phyloP scores from a whole-genome alignment of 1,140 invertebrate species.

The Streblospio benedicti region DNA sequence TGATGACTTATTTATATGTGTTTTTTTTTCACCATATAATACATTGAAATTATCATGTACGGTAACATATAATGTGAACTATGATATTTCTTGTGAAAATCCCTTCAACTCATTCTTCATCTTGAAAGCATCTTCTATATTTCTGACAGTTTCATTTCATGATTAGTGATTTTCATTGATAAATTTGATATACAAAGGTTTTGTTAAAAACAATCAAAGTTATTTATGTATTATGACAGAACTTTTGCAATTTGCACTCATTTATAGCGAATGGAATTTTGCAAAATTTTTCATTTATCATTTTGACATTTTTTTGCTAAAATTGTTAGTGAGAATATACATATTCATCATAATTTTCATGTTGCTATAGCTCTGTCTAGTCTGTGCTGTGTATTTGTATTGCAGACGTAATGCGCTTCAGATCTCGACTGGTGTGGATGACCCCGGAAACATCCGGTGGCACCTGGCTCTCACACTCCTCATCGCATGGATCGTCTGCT shows the following conservation, averaged over 20 bases:
- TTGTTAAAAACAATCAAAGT: too few species aligned
- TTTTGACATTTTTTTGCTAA: not conserved
- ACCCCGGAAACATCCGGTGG: slow-evolving; percentile 78
- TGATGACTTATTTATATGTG: too few species aligned
- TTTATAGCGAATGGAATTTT: not conserved
- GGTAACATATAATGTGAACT: too few species aligned
- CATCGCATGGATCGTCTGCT: slow-evolving; percentile 81
- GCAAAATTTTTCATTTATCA: not conserved
- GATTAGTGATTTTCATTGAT: too few species aligned
- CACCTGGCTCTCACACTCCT: slow-evolving; percentile 78
- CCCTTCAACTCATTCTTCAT: too few species aligned
- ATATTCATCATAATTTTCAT: not conserved
- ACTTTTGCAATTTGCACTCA: not conserved
- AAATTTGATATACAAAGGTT: too few species aligned
- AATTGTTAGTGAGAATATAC: not conserved
- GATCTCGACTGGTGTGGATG: slow-evolving; percentile 60
- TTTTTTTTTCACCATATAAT: too few species aligned
- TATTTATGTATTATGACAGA: not conserved
- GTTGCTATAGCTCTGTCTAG: not conserved
- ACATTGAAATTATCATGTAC: too few species aligned
- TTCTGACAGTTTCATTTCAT: too few species aligned
- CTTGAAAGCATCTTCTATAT: too few species aligned
- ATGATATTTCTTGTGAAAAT: too few species aligned
- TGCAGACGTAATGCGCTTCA: slow-evolving; percentile 15
- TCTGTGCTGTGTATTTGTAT: not conserved